Evolutionary conservation across 1,140 invertebrate genomes (phyloP).

Genomic region (Paraescarpia echinospica): DNA sequence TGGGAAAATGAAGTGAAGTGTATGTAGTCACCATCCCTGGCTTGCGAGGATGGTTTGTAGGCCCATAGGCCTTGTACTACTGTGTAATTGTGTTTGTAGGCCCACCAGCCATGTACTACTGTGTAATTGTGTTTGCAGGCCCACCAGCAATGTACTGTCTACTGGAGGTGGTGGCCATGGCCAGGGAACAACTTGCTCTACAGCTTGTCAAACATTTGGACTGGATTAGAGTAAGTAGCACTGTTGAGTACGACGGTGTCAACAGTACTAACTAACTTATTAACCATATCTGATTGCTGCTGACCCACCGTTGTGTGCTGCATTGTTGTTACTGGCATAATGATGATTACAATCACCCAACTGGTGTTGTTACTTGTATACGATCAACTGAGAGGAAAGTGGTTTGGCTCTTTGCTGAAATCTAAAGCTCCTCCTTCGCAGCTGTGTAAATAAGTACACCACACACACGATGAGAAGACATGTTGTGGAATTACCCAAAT

Average conservation of each 20-base stretch:
- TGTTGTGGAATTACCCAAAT: slow-evolving; percentile 11
- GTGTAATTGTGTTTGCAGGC: slow-evolving; percentile 35
- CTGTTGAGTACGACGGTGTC: not conserved
- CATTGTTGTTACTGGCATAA: not conserved
- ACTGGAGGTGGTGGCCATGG: slow-evolving; percentile 73
- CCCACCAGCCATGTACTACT: slow-evolving; percentile 33
- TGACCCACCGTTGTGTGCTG: not conserved
- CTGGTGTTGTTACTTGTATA: too few species aligned
- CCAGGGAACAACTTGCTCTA: slow-evolving; percentile 65
- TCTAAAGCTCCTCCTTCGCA: not conserved
- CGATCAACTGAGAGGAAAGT: not conserved
- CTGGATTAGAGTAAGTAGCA: slow-evolving; percentile 61
- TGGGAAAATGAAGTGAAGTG: too few species aligned
- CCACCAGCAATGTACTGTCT: slow-evolving; percentile 68
- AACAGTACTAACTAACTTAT: not conserved
- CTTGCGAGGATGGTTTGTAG: too few species aligned
- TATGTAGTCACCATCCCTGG: too few species aligned
- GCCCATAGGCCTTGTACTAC: too few species aligned
- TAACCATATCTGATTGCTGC: not conserved
- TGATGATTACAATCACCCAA: not conserved
- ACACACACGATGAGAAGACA: not conserved
- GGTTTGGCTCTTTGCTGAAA: not conserved
- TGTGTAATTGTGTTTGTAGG: too few species aligned
- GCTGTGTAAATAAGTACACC: not conserved
- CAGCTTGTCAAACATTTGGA: slow-evolving; percentile 64